Conservation (phyloP, 2,797 vertebrate genomes). For the Hydrophis major region DNA sequence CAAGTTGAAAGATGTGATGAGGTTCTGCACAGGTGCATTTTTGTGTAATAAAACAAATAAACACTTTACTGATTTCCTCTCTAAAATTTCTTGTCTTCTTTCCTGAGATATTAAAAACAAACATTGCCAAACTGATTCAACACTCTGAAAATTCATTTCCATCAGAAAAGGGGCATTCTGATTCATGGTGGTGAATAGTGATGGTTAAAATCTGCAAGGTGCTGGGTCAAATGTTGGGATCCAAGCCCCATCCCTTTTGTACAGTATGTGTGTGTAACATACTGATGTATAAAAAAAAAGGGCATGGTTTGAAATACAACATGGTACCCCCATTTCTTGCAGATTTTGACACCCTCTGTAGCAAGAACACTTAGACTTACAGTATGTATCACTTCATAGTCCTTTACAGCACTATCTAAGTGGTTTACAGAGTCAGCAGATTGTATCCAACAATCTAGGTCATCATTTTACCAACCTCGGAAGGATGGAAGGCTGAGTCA, state of each 20-base stretch:
- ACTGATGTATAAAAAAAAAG: background rate
- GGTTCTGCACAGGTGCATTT: background rate
- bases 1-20: background rate
- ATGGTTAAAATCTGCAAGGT: background rate
- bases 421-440: background rate
- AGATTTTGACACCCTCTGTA: background rate
- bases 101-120: background rate
- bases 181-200: background rate
- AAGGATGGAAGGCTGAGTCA: background rate
- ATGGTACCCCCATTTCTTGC: background rate
- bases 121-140: background rate
- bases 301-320: background rate
- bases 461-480: background rate
- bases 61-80: background rate
- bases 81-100: background rate
- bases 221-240: background rate
- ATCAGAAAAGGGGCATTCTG: background rate
- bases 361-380: background rate
- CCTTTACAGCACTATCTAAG: background rate
- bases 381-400: background rate
- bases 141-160: background rate
- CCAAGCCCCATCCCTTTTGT: background rate
- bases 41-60: background rate
- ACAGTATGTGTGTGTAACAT: background rate
- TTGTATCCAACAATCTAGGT: background rate